Evolutionary conservation across 2,888 invertebrate species (phyloP).

Genomic region (Hyalella azteca): DNA sequence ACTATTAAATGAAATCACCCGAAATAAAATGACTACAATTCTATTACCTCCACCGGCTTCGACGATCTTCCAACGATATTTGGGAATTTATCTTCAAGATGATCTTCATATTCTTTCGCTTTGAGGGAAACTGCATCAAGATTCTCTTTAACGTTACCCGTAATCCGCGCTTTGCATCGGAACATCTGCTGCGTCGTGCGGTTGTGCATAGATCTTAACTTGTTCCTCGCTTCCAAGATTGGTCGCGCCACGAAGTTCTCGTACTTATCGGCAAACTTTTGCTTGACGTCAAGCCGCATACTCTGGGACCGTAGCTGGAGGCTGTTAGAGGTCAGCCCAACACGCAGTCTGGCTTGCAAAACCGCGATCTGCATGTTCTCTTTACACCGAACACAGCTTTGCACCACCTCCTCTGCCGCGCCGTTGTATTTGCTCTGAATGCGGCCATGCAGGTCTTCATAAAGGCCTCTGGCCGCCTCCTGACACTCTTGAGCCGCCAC

Average conservation of each 20-base stretch:
- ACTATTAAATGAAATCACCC: too few species aligned
- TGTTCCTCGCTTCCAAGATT: neutral
- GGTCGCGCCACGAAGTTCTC: conserved; percentile 1
- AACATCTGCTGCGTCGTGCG: conserved; percentile 32
- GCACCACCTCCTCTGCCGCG: conserved; percentile 27
- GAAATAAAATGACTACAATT: too few species aligned
- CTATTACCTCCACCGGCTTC: conserved; percentile 21
- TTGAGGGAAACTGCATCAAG: conserved; percentile 43
- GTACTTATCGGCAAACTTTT: conserved; percentile 12
- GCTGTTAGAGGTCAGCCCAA: conserved; percentile 15
- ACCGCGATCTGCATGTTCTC: conserved; percentile 27
- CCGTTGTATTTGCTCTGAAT: neutral
- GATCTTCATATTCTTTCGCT: conserved; percentile 51
- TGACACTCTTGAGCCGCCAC: conserved; percentile 29
- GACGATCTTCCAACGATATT: neutral
- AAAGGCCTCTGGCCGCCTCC: conserved; percentile 31
- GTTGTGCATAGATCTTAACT: neutral
- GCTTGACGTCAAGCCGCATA: conserved; percentile 11
- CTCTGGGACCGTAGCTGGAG: conserved; percentile 7
- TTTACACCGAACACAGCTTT: conserved; percentile 11
- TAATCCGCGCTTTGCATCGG: conserved; percentile 40
- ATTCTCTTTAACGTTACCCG: conserved; percentile 44
- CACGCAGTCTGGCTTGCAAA: conserved; percentile 3
- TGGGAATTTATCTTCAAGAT: conserved; percentile 41
- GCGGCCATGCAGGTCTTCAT: conserved; percentile 9